Evolutionary conservation across 1,140 invertebrate genomes (phyloP), one percentile per base, ranked within the genome.

Genomic region (Zaprionus ghesquierei): DNA sequence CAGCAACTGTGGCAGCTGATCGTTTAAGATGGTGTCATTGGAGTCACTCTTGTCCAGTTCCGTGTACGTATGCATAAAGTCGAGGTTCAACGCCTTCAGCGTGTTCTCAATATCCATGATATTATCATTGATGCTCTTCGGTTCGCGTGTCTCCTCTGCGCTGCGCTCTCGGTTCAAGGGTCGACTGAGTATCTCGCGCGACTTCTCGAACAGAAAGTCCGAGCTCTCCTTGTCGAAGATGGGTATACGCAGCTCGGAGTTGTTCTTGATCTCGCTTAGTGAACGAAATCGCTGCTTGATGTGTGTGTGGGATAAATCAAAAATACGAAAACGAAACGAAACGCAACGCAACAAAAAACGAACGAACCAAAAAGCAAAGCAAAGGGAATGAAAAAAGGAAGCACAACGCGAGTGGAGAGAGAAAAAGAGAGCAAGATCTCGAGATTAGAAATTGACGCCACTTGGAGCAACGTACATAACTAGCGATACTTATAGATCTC

Each of bases 171-270:
- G 59, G 46, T 89, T 90, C 29, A 92, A 93, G 0, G 95, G 94
- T 49, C 94, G 94, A 0, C 94, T 94, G 0, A 96, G 90, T 1
- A 95, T 89, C 90, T 95, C 95, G 2, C 95, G 93, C 0, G 95
- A 95, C 74, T 95, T 95, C 4, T 95, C 95, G 69, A 96, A 95
- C 80, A 95, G 95, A 76, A 95, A 95, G 86, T 96, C 95, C 0
- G 95, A 95, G 5, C 94, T 95, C 5, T 95, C 95, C 90, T 95
- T 95, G 85, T 95, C 95, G 94, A 95, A 96, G 2, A 95, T 86
- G 3, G 95, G 95, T 23, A 95, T 91, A 65, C 95, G 82, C 53
- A 92, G 81, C n/a, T 92, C 92, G 31, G 91, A 77, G 61, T 58
- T 75, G 70, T 92, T 89, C 54, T 92, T 78, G 73, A 92, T 77